Percentiles rank a stretch among this genome's conserved stretches.
Conservation (phyloP, 2,888 invertebrate species). For the Melolontha melolontha region DNA sequence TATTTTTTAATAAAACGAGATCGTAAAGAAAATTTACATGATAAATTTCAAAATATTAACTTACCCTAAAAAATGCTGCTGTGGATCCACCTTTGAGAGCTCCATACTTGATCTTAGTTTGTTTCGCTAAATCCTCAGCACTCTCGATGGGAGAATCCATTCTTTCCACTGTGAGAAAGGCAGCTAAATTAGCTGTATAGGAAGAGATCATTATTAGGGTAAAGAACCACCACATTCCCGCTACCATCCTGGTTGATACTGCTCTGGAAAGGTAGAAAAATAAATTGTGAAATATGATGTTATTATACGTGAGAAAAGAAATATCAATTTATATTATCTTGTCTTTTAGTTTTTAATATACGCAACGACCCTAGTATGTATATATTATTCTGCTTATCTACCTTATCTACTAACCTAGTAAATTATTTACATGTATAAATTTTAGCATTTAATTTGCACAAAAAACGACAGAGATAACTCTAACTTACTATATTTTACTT, state of each 20-base stretch:
- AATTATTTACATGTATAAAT: too few species aligned
- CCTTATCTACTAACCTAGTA: too few species aligned
- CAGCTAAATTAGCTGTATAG: constrained; percentile 95
- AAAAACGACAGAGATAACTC: too few species aligned
- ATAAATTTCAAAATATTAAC: constrained; percentile 47
- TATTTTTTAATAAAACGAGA: too few species aligned
- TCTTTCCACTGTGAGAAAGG: constrained; percentile 91
- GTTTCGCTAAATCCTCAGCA: constrained; percentile 95
- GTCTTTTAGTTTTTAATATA: too few species aligned
- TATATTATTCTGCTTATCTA: too few species aligned
- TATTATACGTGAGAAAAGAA: constrained; percentile 5
- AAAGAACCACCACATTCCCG: constrained; percentile 97
- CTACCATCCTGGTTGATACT: constrained; percentile 88
- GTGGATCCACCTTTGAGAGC: constrained; percentile 94
- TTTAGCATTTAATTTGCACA: too few species aligned
- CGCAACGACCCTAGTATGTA: too few species aligned
- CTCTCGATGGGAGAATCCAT: constrained; percentile 96
- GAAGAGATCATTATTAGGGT: constrained; percentile 96
- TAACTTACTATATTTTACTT: too few species aligned
- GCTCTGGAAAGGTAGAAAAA: constrained; percentile 69
- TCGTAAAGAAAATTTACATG: background rate
- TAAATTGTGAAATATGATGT: constrained; percentile 34
- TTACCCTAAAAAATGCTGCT: constrained; percentile 92
- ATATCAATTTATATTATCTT: background rate
- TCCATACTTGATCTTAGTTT: constrained; percentile 97